Evolutionary conservation across 2,113 vertebrate genomes (phyloP), one percentile per base, ranked within the genome.

Genomic region (Saccopteryx leptura): DNA sequence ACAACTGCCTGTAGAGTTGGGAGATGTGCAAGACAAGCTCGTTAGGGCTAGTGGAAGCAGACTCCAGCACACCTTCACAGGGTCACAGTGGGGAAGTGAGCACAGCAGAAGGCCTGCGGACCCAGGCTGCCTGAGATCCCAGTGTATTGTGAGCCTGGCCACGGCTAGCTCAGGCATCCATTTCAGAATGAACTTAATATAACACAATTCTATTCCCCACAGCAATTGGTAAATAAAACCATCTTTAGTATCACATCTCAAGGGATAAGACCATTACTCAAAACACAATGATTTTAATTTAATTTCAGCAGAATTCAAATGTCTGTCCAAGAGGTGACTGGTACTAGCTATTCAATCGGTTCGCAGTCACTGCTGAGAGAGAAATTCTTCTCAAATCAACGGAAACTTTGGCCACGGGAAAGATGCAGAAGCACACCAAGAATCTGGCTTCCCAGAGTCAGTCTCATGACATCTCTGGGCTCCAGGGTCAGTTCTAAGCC

Each of bases 391-490:
- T 54, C 54, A 83, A 94, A 66, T 48, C 65, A 97, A 24, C 93
- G 97, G 97, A 98, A 97, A 97, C 87, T 97, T 85, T 48, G 91
- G 80, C 71, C 97, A 93, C 97, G 97, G 97, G 97, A 97, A 97
- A 96, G 65, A 75, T 1, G 19, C 33, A 79, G 28, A 60, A 24
- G 18, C n/a, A 31, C 82, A 60, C 39, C 24, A 79, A 75, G 86
- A 95, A 94, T 96, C 66, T 24, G 31, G 86, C 69, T 92, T 11
- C 10, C 6, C 39, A 93, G 39, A 95, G 75, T 9, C 13, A 23
- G 87, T 97, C 96, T 95, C 97, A 97, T 85, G 97, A 97, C 95
- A 94, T 78, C 13, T 50, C 17, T 11, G 91, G 69, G 78, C 60
- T 75, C 58, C 3, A 4, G 72, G 96, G 97, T 97, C 95, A 97